Evolutionary conservation across 2,113 vertebrate genomes (phyloP).

Genomic region (Damaliscus lunatus): DNA sequence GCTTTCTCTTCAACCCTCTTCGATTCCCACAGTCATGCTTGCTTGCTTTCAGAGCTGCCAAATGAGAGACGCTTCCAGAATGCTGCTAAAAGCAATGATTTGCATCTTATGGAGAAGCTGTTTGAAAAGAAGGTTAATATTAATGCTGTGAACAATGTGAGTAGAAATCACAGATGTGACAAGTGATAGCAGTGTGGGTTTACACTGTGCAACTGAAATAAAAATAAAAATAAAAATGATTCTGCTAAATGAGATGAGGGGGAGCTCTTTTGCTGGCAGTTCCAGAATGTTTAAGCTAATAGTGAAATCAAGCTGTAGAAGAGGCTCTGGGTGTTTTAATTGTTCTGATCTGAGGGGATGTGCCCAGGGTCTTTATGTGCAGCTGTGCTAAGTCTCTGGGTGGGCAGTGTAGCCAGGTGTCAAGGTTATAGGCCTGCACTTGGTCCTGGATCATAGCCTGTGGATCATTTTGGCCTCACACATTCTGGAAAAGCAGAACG

Average conservation of each 20-base stretch:
- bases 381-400: neutral
- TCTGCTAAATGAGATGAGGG: neutral
- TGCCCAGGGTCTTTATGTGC: neutral
- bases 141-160: constrained; percentile 54
- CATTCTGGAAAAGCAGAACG: constrained; percentile 23
- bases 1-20: neutral
- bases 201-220: neutral
- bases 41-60: constrained; percentile 54
- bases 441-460: neutral
- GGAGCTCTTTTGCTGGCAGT: neutral
- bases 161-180: neutral
- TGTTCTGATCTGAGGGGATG: neutral
- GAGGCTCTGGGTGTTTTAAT: neutral
- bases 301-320: neutral
- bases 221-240: neutral
- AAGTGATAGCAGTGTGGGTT: neutral
- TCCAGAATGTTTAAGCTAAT: neutral
- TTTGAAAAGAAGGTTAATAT: constrained; percentile 64
- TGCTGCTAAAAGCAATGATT: constrained; percentile 62
- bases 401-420: neutral
- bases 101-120: constrained; percentile 66
- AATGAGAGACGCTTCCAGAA: constrained; percentile 56
- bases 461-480: neutral
- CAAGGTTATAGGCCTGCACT: neutral
- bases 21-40: neutral